Evolutionary conservation across 2,797 vertebrate genomes (phyloP).

Genomic region (Harpagifer antarcticus): DNA sequence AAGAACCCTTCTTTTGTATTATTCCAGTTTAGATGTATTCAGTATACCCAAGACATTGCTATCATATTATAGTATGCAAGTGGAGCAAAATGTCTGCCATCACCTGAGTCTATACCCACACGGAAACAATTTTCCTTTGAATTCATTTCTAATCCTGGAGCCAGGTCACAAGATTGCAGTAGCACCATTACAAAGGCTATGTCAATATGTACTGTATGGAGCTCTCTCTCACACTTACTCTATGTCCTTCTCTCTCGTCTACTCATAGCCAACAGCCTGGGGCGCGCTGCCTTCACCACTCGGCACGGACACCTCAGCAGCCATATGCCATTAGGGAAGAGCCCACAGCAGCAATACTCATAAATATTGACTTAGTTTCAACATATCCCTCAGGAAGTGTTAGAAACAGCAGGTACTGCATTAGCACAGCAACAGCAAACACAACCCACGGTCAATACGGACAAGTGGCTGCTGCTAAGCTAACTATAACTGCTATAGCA

Average conservation of each 20-base stretch:
- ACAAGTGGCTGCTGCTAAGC: conserved; percentile 38
- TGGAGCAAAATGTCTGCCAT: not conserved
- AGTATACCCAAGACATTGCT: not conserved
- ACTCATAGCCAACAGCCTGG: conserved; percentile 47
- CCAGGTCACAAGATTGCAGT: conserved; percentile 49
- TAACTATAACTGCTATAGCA: conserved; percentile 25
- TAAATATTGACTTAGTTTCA: conserved; percentile 81
- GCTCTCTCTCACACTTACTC: not conserved
- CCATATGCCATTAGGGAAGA: conserved; percentile 71
- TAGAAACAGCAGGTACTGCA: conserved; percentile 66
- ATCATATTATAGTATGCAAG: not conserved
- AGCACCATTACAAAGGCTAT: conserved; percentile 56
- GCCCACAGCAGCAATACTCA: conserved; percentile 72
- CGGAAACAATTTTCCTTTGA: conserved; percentile 13
- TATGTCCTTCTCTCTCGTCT: conserved; percentile 2
- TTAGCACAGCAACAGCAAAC: conserved; percentile 69
- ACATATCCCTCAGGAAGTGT: conserved; percentile 69
- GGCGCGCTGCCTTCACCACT: conserved; percentile 50
- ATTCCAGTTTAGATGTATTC: not conserved
- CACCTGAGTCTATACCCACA: conserved; percentile 13
- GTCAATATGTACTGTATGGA: conserved; percentile 57
- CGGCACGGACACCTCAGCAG: conserved; percentile 66
- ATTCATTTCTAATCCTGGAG: conserved; percentile 52
- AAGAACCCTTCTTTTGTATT: not conserved
- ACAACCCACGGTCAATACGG: conserved; percentile 49